phyloP scores from a whole-genome alignment of 2,113 vertebrate genomes.

The Rhea americana region DNA sequence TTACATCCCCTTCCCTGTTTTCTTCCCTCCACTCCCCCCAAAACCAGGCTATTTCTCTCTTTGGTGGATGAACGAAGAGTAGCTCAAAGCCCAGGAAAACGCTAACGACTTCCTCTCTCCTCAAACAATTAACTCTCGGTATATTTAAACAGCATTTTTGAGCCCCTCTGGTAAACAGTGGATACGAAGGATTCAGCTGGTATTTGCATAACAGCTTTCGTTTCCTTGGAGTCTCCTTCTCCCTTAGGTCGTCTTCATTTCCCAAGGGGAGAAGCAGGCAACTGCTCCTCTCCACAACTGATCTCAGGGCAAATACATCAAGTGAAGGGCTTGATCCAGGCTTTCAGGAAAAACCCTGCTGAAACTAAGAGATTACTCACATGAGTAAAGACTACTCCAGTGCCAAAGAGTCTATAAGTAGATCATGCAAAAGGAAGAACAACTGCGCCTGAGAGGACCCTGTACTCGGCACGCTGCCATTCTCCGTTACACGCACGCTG shows the following conservation, averaged over 20 bases:
- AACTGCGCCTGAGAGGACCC: background rate
- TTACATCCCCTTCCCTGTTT: too few species aligned
- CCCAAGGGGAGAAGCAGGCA: background rate
- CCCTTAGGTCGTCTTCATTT: background rate
- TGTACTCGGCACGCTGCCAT: fast-evolving
- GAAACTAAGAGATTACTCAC: background rate
- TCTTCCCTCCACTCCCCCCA: too few species aligned
- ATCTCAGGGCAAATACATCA: background rate
- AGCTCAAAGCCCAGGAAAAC: background rate
- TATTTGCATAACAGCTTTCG: background rate
- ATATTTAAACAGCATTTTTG: background rate
- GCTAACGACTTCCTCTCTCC: background rate
- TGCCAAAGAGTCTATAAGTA: background rate
- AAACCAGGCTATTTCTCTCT: too few species aligned
- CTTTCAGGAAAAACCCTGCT: background rate
- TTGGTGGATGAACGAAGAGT: background rate
- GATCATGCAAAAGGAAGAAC: background rate
- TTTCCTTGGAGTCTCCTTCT: background rate
- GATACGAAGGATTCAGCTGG: background rate
- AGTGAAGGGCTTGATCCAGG: background rate
- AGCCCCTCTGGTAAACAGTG: background rate
- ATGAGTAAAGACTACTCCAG: background rate
- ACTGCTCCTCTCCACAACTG: fast-evolving
- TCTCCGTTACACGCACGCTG: background rate
- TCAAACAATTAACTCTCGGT: background rate